phyloP scores from a whole-genome alignment of 2,797 vertebrate species.

The Coreius guichenoti region DNA sequence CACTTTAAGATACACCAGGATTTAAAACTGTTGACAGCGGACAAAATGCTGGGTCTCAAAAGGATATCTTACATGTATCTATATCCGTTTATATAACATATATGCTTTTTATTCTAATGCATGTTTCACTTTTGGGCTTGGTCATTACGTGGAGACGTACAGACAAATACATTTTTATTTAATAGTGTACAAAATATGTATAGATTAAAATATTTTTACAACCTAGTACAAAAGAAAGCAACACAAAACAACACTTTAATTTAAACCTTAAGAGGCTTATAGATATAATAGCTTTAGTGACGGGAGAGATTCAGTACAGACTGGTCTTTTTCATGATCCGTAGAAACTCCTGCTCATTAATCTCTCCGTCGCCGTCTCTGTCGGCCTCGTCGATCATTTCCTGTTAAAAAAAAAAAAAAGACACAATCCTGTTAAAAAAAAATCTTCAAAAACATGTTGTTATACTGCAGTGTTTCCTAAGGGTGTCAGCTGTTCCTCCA shows the following conservation, averaged over 20 bases:
- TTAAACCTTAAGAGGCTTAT: background rate
- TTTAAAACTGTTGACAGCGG: background rate
- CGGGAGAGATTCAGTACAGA: constrained; percentile 78
- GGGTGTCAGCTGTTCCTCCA: background rate
- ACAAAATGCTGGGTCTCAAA: background rate
- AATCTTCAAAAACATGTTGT: constrained; percentile 3
- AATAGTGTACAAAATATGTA: constrained; percentile 55
- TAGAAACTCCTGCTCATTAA: constrained; percentile 93
- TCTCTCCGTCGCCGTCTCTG: constrained; percentile 92
- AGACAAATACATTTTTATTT: constrained; percentile 47
- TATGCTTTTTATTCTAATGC: background rate
- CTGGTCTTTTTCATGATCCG: constrained; percentile 95
- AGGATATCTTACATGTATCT: background rate
- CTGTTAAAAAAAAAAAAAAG: constrained; percentile 68
- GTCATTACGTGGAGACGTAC: background rate
- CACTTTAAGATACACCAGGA: background rate
- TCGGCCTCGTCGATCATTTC: constrained; percentile 99
- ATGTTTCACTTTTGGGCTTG: background rate
- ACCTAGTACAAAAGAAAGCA: constrained; percentile 24
- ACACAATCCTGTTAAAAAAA: constrained; percentile 40
- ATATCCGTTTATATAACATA: background rate
- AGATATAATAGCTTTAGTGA: background rate
- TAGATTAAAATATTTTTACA: constrained; percentile 48
- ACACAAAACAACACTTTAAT: background rate
- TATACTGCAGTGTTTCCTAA: constrained; percentile 20